A percentile compares a stretch with the other conserved stretches of the same genome.
Evolutionary conservation across 2,888 invertebrate species (phyloP).

Genomic region (Spatulosminthurus flaviceps): DNA sequence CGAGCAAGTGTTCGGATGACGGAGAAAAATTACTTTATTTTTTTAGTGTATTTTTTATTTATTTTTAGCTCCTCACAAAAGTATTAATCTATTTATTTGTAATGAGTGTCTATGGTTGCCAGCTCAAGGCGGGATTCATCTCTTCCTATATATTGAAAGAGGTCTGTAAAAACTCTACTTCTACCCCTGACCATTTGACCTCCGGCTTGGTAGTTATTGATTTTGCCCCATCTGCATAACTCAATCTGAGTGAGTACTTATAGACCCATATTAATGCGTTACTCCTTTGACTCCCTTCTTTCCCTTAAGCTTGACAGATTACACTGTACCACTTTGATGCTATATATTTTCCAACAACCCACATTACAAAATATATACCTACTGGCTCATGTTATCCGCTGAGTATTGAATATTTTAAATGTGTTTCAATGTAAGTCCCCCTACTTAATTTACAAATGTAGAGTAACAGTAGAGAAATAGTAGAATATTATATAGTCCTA

Average conservation of each 20-base stretch:
- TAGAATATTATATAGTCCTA: too few relatives aligned
- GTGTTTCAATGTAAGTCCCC: background rate
- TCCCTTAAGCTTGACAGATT: background rate
- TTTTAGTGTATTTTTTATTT: too few relatives aligned
- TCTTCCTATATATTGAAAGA: background rate
- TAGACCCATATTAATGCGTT: background rate
- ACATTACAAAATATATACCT: background rate
- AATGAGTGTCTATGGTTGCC: background rate
- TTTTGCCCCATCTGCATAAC: constrained; percentile 34
- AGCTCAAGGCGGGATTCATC: too few relatives aligned
- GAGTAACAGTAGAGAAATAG: too few relatives aligned
- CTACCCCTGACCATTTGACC: background rate
- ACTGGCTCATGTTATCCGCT: background rate
- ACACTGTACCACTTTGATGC: too few relatives aligned
- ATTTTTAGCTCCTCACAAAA: constrained; percentile 6
- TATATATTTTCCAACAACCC: background rate
- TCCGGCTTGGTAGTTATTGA: constrained; percentile 23
- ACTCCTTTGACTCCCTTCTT: constrained; percentile 21
- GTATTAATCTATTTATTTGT: constrained; percentile 3
- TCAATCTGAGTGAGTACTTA: constrained; percentile 23
- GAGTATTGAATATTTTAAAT: too few relatives aligned
- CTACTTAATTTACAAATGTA: too few relatives aligned
- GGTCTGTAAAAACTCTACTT: background rate
- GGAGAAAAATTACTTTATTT: background rate
- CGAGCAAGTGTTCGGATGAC: background rate